Percentiles rank a stretch among this genome's conserved stretches.
These are phyloP conservation scores for Diploscapter pachys DNA, from an alignment of 1,140 invertebrate genomes.

Conservation along the genomic window DNA sequence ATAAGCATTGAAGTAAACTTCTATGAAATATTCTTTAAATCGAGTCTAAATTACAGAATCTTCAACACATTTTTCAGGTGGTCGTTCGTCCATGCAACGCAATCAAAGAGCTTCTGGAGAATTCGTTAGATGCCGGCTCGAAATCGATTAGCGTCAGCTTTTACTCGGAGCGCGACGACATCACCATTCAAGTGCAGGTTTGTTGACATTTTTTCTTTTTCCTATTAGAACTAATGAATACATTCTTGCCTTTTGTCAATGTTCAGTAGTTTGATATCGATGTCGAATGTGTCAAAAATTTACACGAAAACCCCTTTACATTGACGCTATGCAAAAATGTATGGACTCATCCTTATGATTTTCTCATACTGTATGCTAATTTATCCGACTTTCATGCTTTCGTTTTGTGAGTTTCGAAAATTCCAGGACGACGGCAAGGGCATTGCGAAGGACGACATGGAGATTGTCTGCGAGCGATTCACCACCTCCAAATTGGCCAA, in stretches of 20 bases:
- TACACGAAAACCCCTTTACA: not conserved
- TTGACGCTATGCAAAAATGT: not conserved
- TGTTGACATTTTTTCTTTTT: not conserved
- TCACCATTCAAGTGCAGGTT: constrained; percentile 79
- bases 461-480: constrained; percentile 92
- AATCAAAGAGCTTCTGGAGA: constrained; percentile 95
- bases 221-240: not conserved
- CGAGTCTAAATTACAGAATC: no score
- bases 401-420: not conserved
- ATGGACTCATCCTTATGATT: not conserved
- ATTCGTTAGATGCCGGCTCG: constrained; percentile 88
- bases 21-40: no score
- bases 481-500: constrained; percentile 89
- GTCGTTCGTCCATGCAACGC: constrained; percentile 77
- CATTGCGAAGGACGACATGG: constrained; percentile 72
- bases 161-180: constrained; percentile 88
- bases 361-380: not conserved
- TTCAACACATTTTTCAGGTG: constrained; percentile 49
- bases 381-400: no score
- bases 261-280: not conserved
- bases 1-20: no score
- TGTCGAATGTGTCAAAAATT: not conserved
- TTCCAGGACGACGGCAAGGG: constrained; percentile 55
- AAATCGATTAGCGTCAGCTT: constrained; percentile 81
- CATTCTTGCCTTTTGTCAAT: not conserved